Conservation (phyloP, 2,797 vertebrate species). For the Ara ararauna region DNA sequence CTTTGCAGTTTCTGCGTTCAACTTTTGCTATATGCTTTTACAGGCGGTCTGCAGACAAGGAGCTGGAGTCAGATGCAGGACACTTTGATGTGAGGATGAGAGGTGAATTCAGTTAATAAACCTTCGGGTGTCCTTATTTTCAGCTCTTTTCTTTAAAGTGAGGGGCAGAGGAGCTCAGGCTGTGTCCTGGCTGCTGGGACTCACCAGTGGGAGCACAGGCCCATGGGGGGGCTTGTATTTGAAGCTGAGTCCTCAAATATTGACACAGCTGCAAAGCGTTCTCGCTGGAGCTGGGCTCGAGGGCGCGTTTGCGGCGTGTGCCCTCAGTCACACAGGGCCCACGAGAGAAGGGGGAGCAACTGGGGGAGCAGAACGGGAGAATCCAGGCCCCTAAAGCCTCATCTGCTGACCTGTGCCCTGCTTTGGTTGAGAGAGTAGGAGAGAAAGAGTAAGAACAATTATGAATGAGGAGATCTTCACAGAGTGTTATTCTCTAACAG, state of each 20-base stretch:
- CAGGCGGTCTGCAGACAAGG: neutral
- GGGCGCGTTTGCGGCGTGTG: neutral
- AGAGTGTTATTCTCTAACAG: neutral
- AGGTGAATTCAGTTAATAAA: neutral
- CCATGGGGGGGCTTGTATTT: neutral
- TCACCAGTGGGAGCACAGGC: neutral
- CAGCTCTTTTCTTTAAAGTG: neutral
- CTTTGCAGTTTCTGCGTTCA: neutral
- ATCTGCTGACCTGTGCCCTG: neutral
- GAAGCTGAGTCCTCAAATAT: slow-evolving; percentile 47
- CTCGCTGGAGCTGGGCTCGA: neutral
- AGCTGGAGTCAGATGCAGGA: neutral
- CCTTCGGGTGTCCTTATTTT: neutral
- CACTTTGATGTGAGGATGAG: neutral
- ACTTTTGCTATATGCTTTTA: neutral
- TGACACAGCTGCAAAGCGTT: slow-evolving; percentile 61
- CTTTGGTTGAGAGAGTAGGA: neutral
- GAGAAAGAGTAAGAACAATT: neutral
- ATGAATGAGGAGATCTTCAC: neutral
- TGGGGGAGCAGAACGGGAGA: neutral
- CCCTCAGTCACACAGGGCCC: neutral
- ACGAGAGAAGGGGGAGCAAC: neutral
- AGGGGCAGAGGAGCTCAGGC: neutral
- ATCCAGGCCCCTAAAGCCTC: neutral
- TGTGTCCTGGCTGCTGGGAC: neutral